Conservation (phyloP, 1,140 invertebrate genomes). For the Copidosoma floridanum region DNA sequence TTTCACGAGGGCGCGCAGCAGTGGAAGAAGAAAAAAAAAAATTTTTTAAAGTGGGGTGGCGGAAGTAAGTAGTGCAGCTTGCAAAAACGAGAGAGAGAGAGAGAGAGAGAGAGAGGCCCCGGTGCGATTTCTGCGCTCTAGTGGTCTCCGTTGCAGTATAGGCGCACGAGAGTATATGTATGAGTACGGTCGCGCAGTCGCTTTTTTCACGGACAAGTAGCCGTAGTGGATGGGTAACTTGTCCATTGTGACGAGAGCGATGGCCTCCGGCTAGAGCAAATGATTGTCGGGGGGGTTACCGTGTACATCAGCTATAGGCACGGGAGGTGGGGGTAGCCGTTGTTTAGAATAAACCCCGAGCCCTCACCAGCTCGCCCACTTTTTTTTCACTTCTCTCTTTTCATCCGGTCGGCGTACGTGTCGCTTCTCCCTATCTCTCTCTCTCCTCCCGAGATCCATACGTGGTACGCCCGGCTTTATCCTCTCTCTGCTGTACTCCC, state of each 20-base stretch:
- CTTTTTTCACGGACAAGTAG: conserved; percentile 52
- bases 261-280: conserved; percentile 53
- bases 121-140: neutral
- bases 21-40: too few species aligned
- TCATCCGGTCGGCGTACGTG: too few species aligned
- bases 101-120: neutral
- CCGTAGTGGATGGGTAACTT: conserved; percentile 54
- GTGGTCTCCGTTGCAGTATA: too few species aligned
- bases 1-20: too few species aligned
- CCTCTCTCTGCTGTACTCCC: too few species aligned
- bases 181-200: conserved; percentile 28
- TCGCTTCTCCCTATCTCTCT: neutral
- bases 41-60: too few species aligned
- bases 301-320: conserved; percentile 31
- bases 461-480: neutral
- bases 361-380: conserved; percentile 27
- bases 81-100: neutral
- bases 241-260: conserved; percentile 52
- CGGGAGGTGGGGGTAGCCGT: conserved; percentile 47
- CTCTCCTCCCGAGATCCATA: neutral
- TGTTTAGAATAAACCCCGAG: conserved; percentile 55
- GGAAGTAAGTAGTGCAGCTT: too few species aligned
- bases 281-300: conserved; percentile 46
- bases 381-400: neutral
- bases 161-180: too few species aligned